Evolutionary conservation across 2,113 vertebrate species (phyloP).

Genomic region (Erythrocercus mccallii): DNA sequence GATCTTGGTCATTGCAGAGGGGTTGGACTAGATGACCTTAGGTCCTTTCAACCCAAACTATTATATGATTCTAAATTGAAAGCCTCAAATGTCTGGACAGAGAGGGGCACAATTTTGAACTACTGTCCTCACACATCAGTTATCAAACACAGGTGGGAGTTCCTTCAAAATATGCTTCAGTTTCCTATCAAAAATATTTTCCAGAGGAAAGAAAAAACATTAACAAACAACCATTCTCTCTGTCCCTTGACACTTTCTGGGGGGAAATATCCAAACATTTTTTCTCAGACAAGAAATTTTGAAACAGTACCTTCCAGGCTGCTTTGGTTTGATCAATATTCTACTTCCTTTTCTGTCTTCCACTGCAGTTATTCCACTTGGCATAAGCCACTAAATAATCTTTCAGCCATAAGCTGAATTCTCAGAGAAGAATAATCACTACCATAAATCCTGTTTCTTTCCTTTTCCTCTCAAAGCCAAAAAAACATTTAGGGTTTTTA

Average conservation of each 20-base stretch:
- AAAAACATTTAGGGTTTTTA: not conserved
- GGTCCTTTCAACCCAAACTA: not conserved
- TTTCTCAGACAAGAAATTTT: not conserved
- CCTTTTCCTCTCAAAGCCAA: not conserved
- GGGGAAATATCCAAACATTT: not conserved
- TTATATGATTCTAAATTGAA: not conserved
- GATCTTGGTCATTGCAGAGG: not conserved
- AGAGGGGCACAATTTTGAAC: not conserved
- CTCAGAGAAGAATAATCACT: not conserved
- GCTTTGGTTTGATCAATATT: not conserved
- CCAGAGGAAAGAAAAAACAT: not conserved
- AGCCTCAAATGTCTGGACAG: not conserved
- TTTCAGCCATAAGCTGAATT: not conserved
- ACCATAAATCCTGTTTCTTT: not conserved
- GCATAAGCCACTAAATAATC: constrained; percentile 3
- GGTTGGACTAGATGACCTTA: not conserved
- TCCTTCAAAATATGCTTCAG: not conserved
- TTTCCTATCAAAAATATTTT: not conserved
- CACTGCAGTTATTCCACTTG: not conserved
- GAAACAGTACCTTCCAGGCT: not conserved
- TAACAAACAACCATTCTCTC: not conserved
- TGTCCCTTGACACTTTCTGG: not conserved
- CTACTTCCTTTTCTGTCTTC: not conserved
- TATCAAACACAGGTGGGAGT: not conserved
- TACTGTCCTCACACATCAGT: not conserved